Evolutionary conservation across 2,888 invertebrate species (phyloP), one percentile per base, ranked within the genome.

Genomic region (Actias luna): DNA sequence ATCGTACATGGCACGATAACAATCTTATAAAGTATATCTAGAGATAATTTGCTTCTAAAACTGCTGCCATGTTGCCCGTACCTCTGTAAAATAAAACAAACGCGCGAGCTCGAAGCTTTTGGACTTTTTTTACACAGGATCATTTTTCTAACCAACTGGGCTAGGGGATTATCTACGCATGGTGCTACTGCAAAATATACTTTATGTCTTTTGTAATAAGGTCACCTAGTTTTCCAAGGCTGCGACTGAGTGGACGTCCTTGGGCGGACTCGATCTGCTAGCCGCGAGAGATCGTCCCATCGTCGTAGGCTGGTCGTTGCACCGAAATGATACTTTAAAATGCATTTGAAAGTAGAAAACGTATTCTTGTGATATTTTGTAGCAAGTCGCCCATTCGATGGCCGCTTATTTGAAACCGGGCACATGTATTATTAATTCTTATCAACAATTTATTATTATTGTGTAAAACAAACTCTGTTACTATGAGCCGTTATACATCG

Each of bases 231-330:
- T 65, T 67, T 64, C 63, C 73, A 79, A 80, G 82, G 86, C 83
- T 84, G 80, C 72, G 70, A 62, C 63, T 75, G 80, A 92, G 87
- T 90, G 90, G 92, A 90, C 89, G 92, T 92, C 92, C 92, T 92
- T 92, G 92, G 85, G 89, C 88, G 92, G 92, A 92, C 92, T 87
- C 89, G 92, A 92, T 92, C 92, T 89, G 92, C 92, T 90, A 89
- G 88, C 80, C 83, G 79, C 87, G 85, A 88, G 90, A 90, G 89
- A 90, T 86, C 87, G 91, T 87, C 88, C 87, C 89, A 86, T 83
- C 85, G 78, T 78, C 71, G 85, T 84, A 80, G 77, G 80, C 82
- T 92, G 92, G 92, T 92, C 92, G 92, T 92, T 92, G 92, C 92
- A 92, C 92, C 88, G 88, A 87, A 84, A 84, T 83, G 84, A 87